A percentile compares a stretch with the other conserved stretches of the same genome.
Conservation (phyloP, 2,888 invertebrate genomes). For the Epinotia brunnichana region DNA sequence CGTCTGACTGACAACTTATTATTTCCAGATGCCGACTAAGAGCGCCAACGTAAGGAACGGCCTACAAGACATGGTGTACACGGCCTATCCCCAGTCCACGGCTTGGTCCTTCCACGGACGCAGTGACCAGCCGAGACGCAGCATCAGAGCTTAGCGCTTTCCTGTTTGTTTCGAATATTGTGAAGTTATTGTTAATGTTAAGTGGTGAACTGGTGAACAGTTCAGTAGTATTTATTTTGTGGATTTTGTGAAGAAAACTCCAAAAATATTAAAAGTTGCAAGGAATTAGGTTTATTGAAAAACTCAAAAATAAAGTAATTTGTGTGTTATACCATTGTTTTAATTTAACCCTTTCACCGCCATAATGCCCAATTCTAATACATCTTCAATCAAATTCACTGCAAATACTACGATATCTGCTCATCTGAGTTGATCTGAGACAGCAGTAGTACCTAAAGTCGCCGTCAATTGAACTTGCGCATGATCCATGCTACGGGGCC, state of each 20-base stretch:
- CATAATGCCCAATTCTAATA: background rate
- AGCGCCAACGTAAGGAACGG: constrained; percentile 65
- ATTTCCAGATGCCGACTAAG: constrained; percentile 53
- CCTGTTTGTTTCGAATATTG: background rate
- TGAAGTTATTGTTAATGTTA: constrained; percentile 29
- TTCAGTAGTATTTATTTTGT: constrained; percentile 24
- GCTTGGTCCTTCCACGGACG: constrained; percentile 76
- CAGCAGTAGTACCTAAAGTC: no score
- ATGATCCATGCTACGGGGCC: no score
- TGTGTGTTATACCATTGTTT: background rate
- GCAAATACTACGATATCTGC: no score
- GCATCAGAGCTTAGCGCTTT: constrained; percentile 41
- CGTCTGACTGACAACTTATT: background rate
- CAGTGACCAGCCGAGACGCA: constrained; percentile 48
- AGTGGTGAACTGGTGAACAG: constrained; percentile 22
- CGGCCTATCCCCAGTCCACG: constrained; percentile 64
- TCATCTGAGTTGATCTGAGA: no score
- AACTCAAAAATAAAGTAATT: constrained; percentile 34
- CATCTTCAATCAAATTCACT: background rate
- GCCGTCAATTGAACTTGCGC: no score
- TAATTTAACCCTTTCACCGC: background rate
- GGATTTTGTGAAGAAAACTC: constrained; percentile 2
- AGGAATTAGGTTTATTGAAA: constrained; percentile 11
- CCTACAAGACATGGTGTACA: constrained; percentile 72
- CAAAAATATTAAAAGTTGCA: constrained; percentile 14